These are phyloP conservation scores for Lacerta viridis DNA, from an alignment of 2,797 vertebrate species.

Conservation along the genomic window DNA sequence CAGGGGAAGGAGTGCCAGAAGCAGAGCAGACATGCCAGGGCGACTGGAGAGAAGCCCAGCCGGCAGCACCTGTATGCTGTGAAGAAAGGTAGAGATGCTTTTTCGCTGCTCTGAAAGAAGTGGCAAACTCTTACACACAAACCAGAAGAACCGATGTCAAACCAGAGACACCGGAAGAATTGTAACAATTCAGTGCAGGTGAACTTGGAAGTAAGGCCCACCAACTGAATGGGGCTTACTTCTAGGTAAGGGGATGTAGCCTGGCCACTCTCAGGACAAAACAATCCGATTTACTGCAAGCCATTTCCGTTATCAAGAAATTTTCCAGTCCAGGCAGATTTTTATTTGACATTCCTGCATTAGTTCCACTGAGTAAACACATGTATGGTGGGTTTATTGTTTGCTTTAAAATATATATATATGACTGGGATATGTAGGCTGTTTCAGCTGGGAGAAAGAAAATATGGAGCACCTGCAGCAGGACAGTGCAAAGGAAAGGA, in stretches of 20 bases:
- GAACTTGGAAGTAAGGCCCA: neutral
- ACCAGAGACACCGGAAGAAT: neutral
- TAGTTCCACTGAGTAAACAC: neutral
- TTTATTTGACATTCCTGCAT: neutral
- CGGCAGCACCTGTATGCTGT: neutral
- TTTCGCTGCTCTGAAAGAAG: neutral
- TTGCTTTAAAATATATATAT: neutral
- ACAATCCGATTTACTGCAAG: neutral
- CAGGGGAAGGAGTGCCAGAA: slow-evolving; percentile 60
- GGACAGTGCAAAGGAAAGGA: slow-evolving; percentile 22
- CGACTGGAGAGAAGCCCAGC: slow-evolving; percentile 33
- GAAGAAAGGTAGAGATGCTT: slow-evolving; percentile 36
- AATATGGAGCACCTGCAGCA: slow-evolving; percentile 5
- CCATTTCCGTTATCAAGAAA: neutral
- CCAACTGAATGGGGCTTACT: neutral
- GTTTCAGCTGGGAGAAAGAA: slow-evolving; percentile 5
- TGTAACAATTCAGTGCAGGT: too few relatives aligned
- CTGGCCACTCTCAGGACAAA: neutral
- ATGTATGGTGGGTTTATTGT: neutral
- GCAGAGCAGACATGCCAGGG: neutral
- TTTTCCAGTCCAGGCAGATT: neutral
- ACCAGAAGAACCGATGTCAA: too few relatives aligned
- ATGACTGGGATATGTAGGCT: neutral
- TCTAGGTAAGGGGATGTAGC: neutral
- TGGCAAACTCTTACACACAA: neutral